Conservation (phyloP, 2,888 invertebrate species). For the Heliconius ismenius region DNA sequence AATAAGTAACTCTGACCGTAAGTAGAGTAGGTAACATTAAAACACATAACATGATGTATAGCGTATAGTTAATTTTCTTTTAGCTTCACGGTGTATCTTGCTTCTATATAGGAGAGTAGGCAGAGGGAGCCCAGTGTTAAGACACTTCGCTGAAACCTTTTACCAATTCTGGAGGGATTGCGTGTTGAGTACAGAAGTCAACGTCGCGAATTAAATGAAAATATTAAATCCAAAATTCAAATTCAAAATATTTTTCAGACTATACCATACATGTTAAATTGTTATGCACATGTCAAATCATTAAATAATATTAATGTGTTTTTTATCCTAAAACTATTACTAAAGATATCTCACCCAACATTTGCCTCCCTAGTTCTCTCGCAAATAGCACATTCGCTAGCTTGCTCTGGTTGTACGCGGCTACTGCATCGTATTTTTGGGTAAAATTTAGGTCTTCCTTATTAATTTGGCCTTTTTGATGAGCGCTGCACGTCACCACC, state of each 20-base stretch:
- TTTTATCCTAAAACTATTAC: background rate
- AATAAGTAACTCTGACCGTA: too few relatives aligned
- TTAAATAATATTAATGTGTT: too few relatives aligned
- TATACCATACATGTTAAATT: too few relatives aligned
- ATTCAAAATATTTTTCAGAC: too few relatives aligned
- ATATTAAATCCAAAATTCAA: too few relatives aligned
- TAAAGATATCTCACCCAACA: constrained; percentile 77
- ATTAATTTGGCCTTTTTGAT: constrained; percentile 85
- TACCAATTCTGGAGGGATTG: background rate
- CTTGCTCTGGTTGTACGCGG: constrained; percentile 90
- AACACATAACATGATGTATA: too few relatives aligned
- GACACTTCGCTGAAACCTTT: background rate
- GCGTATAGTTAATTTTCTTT: background rate
- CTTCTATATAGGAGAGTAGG: background rate
- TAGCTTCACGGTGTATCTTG: background rate
- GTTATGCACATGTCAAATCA: too few relatives aligned
- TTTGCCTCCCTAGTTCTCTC: constrained; percentile 83
- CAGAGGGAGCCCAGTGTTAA: background rate
- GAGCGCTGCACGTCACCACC: constrained; percentile 87
- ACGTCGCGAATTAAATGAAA: too few relatives aligned
- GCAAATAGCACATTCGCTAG: constrained; percentile 90
- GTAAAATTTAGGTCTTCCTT: constrained; percentile 87
- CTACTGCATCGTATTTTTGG: constrained; percentile 82
- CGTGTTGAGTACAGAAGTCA: background rate
- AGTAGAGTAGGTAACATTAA: too few relatives aligned